These are phyloP conservation scores for Pygmarrhopalites habei DNA, from an alignment of 1,140 invertebrate species.

Conservation along the genomic window DNA sequence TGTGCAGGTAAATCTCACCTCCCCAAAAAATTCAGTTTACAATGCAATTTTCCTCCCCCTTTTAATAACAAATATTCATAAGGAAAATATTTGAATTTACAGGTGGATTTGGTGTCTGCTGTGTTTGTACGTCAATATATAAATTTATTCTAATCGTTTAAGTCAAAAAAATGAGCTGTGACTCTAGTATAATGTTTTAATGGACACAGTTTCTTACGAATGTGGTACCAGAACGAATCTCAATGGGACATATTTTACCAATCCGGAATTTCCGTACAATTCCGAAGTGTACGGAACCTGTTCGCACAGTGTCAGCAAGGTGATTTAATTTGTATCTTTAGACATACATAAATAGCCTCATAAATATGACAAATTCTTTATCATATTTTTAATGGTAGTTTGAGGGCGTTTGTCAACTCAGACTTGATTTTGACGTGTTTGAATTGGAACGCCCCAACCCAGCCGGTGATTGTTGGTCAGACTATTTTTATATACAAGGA, in stretches of 20 bases:
- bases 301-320: slow-evolving; percentile 67
- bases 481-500: slow-evolving; percentile 73
- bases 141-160: too few relatives aligned
- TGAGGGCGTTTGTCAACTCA: slow-evolving; percentile 42
- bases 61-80: too few relatives aligned
- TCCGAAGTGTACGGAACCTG: slow-evolving; percentile 69
- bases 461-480: slow-evolving; percentile 70
- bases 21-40: too few relatives aligned
- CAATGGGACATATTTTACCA: slow-evolving; percentile 77
- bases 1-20: slow-evolving; percentile 53
- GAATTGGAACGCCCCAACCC: slow-evolving; percentile 64
- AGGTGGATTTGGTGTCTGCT: slow-evolving; percentile 63
- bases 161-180: too few relatives aligned
- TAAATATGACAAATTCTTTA: too few relatives aligned
- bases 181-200: too few relatives aligned
- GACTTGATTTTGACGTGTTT: slow-evolving; percentile 72
- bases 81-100: neutral
- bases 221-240: slow-evolving; percentile 65
- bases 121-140: slow-evolving; percentile 56
- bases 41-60: too few relatives aligned
- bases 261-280: slow-evolving; percentile 62
- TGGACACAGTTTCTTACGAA: slow-evolving; percentile 41
- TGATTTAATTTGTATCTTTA: slow-evolving; percentile 31
- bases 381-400: slow-evolving; percentile 5
- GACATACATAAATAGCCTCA: too few relatives aligned